These are phyloP conservation scores for Eucidaris tribuloides DNA, from an alignment of 35 echinoderm and acorn worm species.

Conservation along the genomic window DNA sequence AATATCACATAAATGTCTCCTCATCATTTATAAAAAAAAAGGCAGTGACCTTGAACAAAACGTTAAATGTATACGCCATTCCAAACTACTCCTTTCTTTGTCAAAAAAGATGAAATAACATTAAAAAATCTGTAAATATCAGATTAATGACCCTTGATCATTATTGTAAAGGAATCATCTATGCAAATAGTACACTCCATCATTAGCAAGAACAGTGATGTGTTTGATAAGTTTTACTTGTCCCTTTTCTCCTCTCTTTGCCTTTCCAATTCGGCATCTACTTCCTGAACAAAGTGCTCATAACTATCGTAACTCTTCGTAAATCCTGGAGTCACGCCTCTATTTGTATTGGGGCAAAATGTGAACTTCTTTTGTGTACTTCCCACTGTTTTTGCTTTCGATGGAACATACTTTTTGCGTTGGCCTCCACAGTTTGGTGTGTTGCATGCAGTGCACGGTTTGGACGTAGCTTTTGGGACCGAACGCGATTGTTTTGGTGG, in stretches of 20 bases:
- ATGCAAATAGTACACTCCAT: not conserved
- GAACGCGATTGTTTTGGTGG: not conserved
- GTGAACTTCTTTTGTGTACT: conserved; percentile 39
- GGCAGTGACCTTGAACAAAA: no score
- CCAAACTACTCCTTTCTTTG: no score
- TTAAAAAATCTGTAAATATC: no score
- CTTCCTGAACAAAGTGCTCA: conserved; percentile 41
- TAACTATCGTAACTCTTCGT: not conserved
- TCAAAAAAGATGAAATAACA: no score
- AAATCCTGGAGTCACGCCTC: conserved; percentile 23
- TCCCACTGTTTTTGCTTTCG: conserved; percentile 16
- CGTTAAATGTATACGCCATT: no score
- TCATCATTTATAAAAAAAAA: no score
- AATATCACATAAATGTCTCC: no score
- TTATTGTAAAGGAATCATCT: no score
- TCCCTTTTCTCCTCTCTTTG: no score
- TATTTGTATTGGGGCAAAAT: conserved; percentile 14
- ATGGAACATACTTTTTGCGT: conserved; percentile 42
- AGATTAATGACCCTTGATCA: no score
- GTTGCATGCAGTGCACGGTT: conserved; percentile 58
- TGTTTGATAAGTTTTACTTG: no score
- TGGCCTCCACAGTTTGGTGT: conserved; percentile 53
- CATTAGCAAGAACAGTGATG: no score
- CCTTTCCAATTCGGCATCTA: conserved; percentile 24
- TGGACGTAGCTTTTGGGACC: conserved; percentile 34